A percentile compares a stretch with the other conserved stretches of the same genome.
These are phyloP conservation scores for Sinocyclocheilus maitianheensis DNA, from an alignment of 2,113 vertebrate species.

Conservation along the genomic window DNA sequence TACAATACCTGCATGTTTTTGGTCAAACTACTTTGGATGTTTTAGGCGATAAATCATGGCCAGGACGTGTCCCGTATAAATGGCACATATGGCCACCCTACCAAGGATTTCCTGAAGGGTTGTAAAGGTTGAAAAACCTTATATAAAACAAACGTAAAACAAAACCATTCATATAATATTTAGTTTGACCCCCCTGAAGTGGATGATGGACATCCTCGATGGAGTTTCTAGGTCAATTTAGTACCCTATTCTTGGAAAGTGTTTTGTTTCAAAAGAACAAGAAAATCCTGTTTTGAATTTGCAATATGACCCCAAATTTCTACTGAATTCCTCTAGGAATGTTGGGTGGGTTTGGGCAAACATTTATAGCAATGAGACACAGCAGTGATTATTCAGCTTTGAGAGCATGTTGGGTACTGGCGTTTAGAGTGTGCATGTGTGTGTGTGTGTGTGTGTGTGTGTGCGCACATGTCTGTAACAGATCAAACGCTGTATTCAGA, in stretches of 20 bases:
- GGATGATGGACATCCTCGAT: not conserved
- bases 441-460: not conserved
- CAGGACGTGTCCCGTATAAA: too few species aligned
- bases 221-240: not conserved
- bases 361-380: not conserved
- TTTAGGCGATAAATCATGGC: too few species aligned
- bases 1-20: too few species aligned
- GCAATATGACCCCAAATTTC: not conserved
- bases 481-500: not conserved
- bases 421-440: not conserved
- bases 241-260: not conserved
- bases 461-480: not conserved
- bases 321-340: not conserved
- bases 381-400: not conserved
- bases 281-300: conserved; percentile 7
- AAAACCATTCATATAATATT: not conserved
- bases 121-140: not conserved
- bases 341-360: not conserved
- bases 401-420: not conserved
- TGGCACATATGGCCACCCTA: too few species aligned
- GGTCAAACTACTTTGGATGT: too few species aligned
- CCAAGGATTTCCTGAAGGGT: not conserved
- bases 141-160: not conserved
- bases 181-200: not conserved
- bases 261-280: not conserved